These are phyloP conservation scores for Hesperia comma DNA, from an alignment of 2,888 invertebrate species.

Conservation along the genomic window DNA sequence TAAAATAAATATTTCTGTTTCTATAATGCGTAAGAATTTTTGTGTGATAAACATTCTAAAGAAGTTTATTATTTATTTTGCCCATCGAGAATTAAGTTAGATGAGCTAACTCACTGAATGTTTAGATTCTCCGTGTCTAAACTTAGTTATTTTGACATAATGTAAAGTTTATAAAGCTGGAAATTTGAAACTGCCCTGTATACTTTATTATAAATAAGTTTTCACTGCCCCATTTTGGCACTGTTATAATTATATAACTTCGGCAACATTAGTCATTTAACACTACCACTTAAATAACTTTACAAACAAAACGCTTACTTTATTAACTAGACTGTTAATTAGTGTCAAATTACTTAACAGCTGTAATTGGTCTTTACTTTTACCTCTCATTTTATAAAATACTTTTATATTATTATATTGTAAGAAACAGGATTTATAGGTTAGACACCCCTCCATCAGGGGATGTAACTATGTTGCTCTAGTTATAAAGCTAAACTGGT, in stretches of 20 bases:
- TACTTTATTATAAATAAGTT: constrained; percentile 8
- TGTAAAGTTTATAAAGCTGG: constrained; percentile 7
- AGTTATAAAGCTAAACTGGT: neutral
- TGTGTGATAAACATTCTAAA: constrained; percentile 14
- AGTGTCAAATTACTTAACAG: constrained; percentile 7
- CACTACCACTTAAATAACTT: constrained; percentile 2
- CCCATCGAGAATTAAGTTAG: constrained; percentile 14
- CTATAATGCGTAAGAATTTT: constrained; percentile 5
- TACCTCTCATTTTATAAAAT: constrained; percentile 2
- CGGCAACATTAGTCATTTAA: constrained; percentile 18
- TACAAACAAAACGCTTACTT: constrained; percentile 5
- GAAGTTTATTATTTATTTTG: constrained; percentile 9
- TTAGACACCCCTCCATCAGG: neutral
- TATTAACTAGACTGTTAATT: constrained; percentile 1
- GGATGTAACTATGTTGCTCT: neutral
- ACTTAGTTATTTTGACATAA: constrained; percentile 9
- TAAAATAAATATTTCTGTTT: constrained; percentile 7
- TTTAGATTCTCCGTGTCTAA: constrained; percentile 4
- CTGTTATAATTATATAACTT: constrained; percentile 9
- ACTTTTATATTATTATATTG: constrained; percentile 12
- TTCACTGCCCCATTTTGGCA: constrained; percentile 18
- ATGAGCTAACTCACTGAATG: neutral
- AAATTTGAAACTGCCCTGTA: constrained; percentile 4
- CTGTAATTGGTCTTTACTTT: constrained; percentile 5
- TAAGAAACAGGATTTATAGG: neutral